phyloP scores from a whole-genome alignment of 1,140 invertebrate species.

The Wiebesia pumilae region DNA sequence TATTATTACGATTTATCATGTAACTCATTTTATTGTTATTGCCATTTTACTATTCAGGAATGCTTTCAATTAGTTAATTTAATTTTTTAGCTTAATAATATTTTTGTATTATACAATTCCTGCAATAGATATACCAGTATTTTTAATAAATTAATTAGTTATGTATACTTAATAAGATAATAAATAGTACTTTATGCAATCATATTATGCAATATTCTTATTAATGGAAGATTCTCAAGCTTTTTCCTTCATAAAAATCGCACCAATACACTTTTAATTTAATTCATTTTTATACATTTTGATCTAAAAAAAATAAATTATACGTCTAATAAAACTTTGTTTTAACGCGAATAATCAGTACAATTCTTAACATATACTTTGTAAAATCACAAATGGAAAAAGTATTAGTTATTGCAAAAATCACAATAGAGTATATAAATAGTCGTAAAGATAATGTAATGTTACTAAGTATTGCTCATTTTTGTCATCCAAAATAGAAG shows the following conservation, averaged over 20 bases:
- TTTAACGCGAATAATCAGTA: slow-evolving; percentile 17
- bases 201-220: slow-evolving; percentile 1
- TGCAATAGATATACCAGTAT: background rate
- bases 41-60: background rate
- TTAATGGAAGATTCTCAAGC: slow-evolving; percentile 44
- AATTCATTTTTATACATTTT: slow-evolving; percentile 20
- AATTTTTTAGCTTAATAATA: background rate
- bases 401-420: slow-evolving; percentile 36
- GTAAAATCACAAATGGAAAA: slow-evolving; percentile 25
- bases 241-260: slow-evolving; percentile 18
- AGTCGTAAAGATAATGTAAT: slow-evolving; percentile 24
- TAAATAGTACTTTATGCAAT: background rate
- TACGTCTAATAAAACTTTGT: slow-evolving; percentile 42
- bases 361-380: slow-evolving; percentile 42
- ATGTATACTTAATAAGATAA: slow-evolving; percentile 1
- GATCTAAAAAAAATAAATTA: slow-evolving; percentile 20
- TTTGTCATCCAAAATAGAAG: slow-evolving; percentile 38
- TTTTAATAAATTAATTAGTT: slow-evolving; percentile 13
- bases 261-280: slow-evolving; percentile 5
- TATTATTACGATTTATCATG: background rate
- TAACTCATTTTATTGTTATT: background rate
- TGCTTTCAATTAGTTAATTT: background rate
- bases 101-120: background rate
- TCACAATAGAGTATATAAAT: slow-evolving; percentile 35
- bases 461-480: slow-evolving; percentile 3